Base-by-base conservation (phyloP, 2,797 vertebrate genomes). In the Acrocephalus scirpaceus region DNA sequence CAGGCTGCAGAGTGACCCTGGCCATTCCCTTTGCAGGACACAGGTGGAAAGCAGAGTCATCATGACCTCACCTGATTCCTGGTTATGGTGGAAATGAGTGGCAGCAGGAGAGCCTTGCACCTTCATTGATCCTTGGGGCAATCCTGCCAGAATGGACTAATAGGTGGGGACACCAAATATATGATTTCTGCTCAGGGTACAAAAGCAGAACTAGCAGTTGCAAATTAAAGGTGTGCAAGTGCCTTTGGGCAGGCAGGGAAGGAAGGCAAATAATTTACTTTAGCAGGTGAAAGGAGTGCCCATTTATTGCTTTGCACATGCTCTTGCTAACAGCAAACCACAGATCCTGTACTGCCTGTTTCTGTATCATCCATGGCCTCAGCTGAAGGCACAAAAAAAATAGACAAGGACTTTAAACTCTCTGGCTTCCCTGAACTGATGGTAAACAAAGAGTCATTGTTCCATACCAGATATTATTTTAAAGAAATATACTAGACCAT, bases 81-180 rank as follows among this genome's bases (percentile, higher is more conserved):
- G 13, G 8, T 7, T 71, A 7, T 5, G 3, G 34, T 22, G 16
- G 21, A 88, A 81, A n/a, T 11, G 21, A 71, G 21, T 17, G 18
- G 7, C 34, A 36, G 47, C 38, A 84, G 22, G 2, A 12, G 16
- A 19, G 16, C 5, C 15, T 9, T 60, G 34, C 0, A 0, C 11
- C 18, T 30, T 36, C 10, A 5, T 3, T 69, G 36, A 58, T 38
- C 44, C 44, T 65, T 60, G 27, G 34, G 34, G 13, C 7, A 66
- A 16, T 62, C 16, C 51, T 73, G 7, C 9, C 27, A 19, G 12
- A 17, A 20, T 51, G n/a, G 51, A 13, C 10, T 44, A 29, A 42
- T 14, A 7, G 19, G 10, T 26, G 7, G 44, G 65, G 69, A 42
- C n/a, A 61, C 13, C 25, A 61, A 62, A 47, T 36, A 25, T 22